Conservation (phyloP, 2,797 vertebrate genomes). For the Sebastes cheni region DNA sequence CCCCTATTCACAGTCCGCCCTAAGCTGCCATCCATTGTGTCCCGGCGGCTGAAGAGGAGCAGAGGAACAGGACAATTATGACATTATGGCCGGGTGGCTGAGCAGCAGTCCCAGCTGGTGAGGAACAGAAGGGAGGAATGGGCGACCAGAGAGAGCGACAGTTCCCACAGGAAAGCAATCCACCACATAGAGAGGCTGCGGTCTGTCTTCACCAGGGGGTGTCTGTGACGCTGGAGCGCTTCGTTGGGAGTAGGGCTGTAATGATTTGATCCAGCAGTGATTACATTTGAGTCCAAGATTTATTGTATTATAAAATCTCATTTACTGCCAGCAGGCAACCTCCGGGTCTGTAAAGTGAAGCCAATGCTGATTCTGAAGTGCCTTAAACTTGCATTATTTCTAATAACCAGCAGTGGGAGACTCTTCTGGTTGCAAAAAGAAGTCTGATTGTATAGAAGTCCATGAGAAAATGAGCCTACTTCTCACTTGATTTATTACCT, state of each 20-base stretch:
- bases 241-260: background rate
- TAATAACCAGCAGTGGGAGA: rapidly evolving
- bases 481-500: too few species aligned
- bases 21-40: slow-evolving; percentile 71
- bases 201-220: background rate
- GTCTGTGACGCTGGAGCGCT: background rate
- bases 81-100: slow-evolving; percentile 80
- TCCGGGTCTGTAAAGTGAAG: too few species aligned
- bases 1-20: slow-evolving; percentile 54
- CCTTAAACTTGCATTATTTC: too few species aligned
- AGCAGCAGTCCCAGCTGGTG: slow-evolving; percentile 76
- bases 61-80: slow-evolving; percentile 78
- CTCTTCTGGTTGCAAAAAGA: too few species aligned
- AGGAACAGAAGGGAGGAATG: slow-evolving; percentile 56
- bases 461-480: too few species aligned
- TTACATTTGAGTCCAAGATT: background rate
- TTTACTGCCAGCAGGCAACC: background rate
- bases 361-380: too few species aligned
- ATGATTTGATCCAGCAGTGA: background rate
- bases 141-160: slow-evolving; percentile 43
- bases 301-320: background rate
- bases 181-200: slow-evolving; percentile 54
- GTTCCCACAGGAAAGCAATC: slow-evolving; percentile 77
- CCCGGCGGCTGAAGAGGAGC: slow-evolving; percentile 58
- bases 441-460: too few species aligned